These are phyloP conservation scores for Labeo rohita DNA, from an alignment of 2,113 vertebrate genomes.

Conservation along the genomic window DNA sequence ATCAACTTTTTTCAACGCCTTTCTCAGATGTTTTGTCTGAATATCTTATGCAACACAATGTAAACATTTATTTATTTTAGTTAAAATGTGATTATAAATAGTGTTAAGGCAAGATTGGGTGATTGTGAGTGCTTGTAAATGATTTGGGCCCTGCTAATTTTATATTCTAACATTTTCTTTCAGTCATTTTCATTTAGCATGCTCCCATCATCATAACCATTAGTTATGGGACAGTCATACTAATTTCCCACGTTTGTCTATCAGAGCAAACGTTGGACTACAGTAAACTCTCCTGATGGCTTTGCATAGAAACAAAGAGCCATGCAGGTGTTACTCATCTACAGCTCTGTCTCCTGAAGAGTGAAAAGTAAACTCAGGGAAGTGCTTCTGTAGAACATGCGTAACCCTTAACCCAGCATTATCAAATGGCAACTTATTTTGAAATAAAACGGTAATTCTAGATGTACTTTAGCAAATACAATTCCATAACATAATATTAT, in stretches of 20 bases:
- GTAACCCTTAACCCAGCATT: not conserved
- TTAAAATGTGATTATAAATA: not conserved
- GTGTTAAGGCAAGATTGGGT: not conserved
- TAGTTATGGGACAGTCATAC: conserved; percentile 73
- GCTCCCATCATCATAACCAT: conserved; percentile 60
- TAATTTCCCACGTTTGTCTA: conserved; percentile 71
- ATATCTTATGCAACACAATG: not conserved
- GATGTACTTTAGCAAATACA: not conserved
- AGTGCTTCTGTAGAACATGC: not conserved
- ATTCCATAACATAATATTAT: conserved; percentile 7
- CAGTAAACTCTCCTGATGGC: conserved; percentile 70
- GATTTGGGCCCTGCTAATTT: not conserved
- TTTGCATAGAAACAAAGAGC: conserved; percentile 43
- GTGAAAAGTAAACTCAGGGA: not conserved
- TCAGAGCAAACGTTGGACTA: conserved; percentile 79
- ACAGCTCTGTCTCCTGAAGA: conserved; percentile 7
- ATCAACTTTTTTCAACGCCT: not conserved
- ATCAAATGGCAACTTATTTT: not conserved
- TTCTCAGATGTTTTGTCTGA: not conserved
- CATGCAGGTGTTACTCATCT: conserved; percentile 41
- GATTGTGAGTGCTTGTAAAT: not conserved
- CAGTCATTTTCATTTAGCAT: conserved; percentile 13
- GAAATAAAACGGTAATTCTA: not conserved
- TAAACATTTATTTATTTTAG: not conserved
- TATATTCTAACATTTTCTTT: not conserved